These are phyloP conservation scores for Cnemophilus loriae DNA, from an alignment of 2,113 vertebrate genomes.

Conservation along the genomic window DNA sequence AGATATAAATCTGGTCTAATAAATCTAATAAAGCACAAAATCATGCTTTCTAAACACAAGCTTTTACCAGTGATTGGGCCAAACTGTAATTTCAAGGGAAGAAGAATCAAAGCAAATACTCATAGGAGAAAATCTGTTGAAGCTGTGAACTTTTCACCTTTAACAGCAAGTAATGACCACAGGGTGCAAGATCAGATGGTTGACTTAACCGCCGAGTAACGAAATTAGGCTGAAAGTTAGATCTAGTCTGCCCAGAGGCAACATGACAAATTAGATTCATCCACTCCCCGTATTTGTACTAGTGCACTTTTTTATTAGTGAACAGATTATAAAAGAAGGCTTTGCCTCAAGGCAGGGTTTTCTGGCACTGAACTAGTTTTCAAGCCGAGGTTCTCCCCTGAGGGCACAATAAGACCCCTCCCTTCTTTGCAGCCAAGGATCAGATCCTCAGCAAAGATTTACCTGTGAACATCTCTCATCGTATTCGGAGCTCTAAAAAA, in stretches of 20 bases:
- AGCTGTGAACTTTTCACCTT: slow-evolving; percentile 56
- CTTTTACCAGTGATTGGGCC: not conserved
- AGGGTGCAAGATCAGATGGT: slow-evolving; percentile 33
- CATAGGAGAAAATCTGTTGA: not conserved
- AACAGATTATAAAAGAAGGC: slow-evolving; percentile 20
- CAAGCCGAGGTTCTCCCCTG: not conserved
- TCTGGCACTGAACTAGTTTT: slow-evolving; percentile 36
- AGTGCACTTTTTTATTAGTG: slow-evolving; percentile 25
- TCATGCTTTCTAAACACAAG: not conserved
- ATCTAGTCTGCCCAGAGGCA: slow-evolving; percentile 33
- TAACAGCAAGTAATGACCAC: slow-evolving; percentile 8
- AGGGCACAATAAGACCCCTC: not conserved
- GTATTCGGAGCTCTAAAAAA: not conserved
- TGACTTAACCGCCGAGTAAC: not conserved
- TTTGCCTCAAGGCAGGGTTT: slow-evolving; percentile 28
- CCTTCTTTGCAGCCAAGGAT: not conserved
- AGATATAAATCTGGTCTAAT: not conserved
- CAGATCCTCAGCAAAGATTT: not conserved
- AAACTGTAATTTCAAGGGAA: not conserved
- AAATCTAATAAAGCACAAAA: not conserved
- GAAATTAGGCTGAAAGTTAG: slow-evolving; percentile 56
- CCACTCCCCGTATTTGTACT: not conserved
- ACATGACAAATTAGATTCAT: slow-evolving; percentile 59
- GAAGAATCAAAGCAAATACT: slow-evolving; percentile 1
- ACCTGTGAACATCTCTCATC: not conserved